Evolutionary conservation across 2,888 invertebrate species (phyloP).

Genomic region (Oscheius myriophilus): DNA sequence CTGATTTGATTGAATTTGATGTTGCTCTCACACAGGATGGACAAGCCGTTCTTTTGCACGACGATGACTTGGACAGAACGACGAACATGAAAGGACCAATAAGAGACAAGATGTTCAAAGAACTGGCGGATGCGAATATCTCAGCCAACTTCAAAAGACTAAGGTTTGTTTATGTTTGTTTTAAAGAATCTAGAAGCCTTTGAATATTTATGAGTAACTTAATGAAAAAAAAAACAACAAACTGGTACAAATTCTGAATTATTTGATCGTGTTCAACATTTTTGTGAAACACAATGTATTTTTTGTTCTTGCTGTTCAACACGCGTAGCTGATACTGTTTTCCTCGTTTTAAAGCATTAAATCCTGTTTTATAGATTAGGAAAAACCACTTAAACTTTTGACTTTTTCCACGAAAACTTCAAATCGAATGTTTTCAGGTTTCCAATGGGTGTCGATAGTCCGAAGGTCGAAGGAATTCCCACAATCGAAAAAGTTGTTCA

Average conservation of each 20-base stretch:
- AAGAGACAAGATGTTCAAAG: constrained; percentile 51
- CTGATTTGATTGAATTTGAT: constrained; percentile 83
- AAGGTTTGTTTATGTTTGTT: constrained; percentile 14
- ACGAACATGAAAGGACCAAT: constrained; percentile 63
- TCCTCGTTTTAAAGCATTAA: too few species aligned
- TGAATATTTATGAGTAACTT: constrained; percentile 7
- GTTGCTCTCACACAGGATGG: constrained; percentile 81
- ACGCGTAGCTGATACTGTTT: too few species aligned
- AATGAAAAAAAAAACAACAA: neutral
- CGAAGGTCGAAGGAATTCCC: constrained; percentile 74
- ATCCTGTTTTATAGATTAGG: too few species aligned
- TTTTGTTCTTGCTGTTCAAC: too few species aligned
- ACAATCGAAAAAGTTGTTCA: constrained; percentile 80
- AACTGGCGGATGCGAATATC: constrained; percentile 57
- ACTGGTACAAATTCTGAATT: neutral
- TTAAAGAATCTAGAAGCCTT: too few species aligned
- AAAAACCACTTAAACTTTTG: too few species aligned
- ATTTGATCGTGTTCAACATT: too few species aligned
- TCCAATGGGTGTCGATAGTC: constrained; percentile 12
- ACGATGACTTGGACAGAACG: constrained; percentile 77
- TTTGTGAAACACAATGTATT: too few species aligned
- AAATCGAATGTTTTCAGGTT: neutral
- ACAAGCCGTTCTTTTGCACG: constrained; percentile 82
- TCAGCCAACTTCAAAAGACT: constrained; percentile 42
- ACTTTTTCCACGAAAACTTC: neutral